Percentiles rank a stretch among this genome's conserved stretches.
These are phyloP conservation scores for Proctacanthus coquilletti DNA, from an alignment of 1,140 invertebrate species.

Conservation along the genomic window DNA sequence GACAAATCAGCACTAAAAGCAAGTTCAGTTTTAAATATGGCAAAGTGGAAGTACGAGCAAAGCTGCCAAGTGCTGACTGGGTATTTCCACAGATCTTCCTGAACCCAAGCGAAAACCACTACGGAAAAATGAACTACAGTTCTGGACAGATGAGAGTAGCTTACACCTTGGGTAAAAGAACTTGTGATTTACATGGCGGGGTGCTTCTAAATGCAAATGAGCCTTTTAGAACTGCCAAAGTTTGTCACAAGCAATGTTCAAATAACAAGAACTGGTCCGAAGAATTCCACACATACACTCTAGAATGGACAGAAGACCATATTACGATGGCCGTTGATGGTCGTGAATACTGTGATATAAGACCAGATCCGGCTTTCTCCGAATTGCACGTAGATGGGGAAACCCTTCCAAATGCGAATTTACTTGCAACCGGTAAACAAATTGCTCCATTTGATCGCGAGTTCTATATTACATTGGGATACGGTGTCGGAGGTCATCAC, in stretches of 20 bases:
- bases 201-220: constrained; percentile 17
- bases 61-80: constrained; percentile 54
- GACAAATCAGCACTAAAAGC: constrained; percentile 41
- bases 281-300: constrained; percentile 45
- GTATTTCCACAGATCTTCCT: constrained; percentile 47
- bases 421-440: constrained; percentile 29
- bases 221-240: constrained; percentile 13
- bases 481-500: constrained; percentile 20
- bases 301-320: constrained; percentile 42
- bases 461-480: constrained; percentile 22
- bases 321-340: constrained; percentile 38
- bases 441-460: constrained; percentile 60
- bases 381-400: constrained; percentile 23
- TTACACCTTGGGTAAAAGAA: constrained; percentile 22
- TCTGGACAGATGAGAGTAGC: constrained; percentile 35
- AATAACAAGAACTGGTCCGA: constrained; percentile 35
- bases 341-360: constrained; percentile 33
- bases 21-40: constrained; percentile 49
- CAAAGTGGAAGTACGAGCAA: constrained; percentile 49
- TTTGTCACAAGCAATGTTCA: constrained; percentile 11
- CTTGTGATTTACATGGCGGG: constrained; percentile 24
- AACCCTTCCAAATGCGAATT: constrained; percentile 20
- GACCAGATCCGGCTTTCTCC: constrained; percentile 21
- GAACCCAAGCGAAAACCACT: constrained; percentile 28
- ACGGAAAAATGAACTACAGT: constrained; percentile 29